Conservation (phyloP, 2,113 vertebrate genomes). For the Chlamydotis undulata region DNA sequence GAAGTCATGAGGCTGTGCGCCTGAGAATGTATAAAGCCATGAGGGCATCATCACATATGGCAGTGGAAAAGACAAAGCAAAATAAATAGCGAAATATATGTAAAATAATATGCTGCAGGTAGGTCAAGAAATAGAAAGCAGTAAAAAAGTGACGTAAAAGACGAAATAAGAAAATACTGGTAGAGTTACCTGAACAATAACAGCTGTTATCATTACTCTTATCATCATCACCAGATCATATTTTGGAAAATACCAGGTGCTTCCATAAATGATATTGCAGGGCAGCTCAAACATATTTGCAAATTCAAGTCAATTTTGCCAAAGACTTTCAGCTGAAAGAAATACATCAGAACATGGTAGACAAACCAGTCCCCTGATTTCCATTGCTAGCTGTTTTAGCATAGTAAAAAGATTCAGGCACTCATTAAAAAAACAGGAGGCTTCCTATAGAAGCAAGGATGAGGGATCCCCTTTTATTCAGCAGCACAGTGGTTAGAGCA, state of each 20-base stretch:
- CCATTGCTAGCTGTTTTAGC: neutral
- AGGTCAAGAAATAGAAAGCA: neutral
- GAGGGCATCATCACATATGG: neutral
- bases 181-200: constrained; percentile 11
- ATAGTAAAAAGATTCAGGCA: neutral
- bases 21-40: neutral
- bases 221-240: neutral
- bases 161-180: neutral
- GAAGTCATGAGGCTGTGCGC: neutral
- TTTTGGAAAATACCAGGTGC: constrained; percentile 17
- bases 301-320: constrained; percentile 37
- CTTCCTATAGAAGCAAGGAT: neutral
- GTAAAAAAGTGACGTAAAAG: neutral
- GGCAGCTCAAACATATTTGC: constrained; percentile 24
- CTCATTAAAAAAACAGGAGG: neutral
- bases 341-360: constrained; percentile 4
- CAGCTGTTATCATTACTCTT: constrained; percentile 3
- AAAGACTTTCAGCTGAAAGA: constrained; percentile 43
- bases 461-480: neutral
- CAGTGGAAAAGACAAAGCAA: neutral
- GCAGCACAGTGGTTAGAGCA: neutral
- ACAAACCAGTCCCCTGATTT: constrained; percentile 13
- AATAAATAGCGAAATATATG: neutral
- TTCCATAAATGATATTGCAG: constrained; percentile 22
- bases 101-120: neutral